phyloP scores from a whole-genome alignment of 2,888 invertebrate genomes.

The Carabus problematicus region DNA sequence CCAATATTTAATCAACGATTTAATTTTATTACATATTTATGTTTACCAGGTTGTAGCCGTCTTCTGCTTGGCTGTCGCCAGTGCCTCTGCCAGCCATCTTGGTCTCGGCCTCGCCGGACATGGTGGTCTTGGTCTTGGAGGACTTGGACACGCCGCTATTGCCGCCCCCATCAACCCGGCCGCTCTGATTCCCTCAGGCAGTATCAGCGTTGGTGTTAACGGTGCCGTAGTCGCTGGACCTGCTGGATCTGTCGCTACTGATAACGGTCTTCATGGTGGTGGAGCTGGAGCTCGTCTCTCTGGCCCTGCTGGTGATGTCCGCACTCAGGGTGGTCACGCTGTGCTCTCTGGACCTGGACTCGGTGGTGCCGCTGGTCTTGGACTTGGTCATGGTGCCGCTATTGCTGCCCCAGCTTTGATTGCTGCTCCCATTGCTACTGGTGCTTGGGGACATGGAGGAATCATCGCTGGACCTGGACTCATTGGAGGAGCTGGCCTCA shows the following conservation, averaged over 20 bases:
- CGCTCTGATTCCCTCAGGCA: slow-evolving; percentile 38
- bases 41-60: slow-evolving; percentile 3
- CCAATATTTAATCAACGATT: no score
- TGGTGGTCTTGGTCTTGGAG: slow-evolving; percentile 11
- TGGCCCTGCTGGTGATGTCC: slow-evolving; percentile 50
- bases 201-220: slow-evolving; percentile 45
- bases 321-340: slow-evolving; percentile 47
- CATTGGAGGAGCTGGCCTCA: no score
- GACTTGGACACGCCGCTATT: slow-evolving; percentile 15
- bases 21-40: no score
- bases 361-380: slow-evolving; percentile 27
- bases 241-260: slow-evolving; percentile 19
- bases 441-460: slow-evolving; percentile 42
- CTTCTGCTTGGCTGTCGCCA: slow-evolving; percentile 22
- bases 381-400: slow-evolving; percentile 10
- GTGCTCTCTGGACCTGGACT: slow-evolving; percentile 28
- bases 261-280: slow-evolving; percentile 25
- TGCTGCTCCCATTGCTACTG: slow-evolving; percentile 26
- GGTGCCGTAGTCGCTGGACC: slow-evolving; percentile 23
- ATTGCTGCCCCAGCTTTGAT: background rate
- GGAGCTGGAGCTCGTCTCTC: slow-evolving; percentile 23
- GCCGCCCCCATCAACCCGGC: slow-evolving; percentile 14
- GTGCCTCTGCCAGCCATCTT: slow-evolving; percentile 19
- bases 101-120: slow-evolving; percentile 3
- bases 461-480: slow-evolving; percentile 2